phyloP scores from a whole-genome alignment of 1,140 invertebrate species.

The Drosophila santomea region DNA sequence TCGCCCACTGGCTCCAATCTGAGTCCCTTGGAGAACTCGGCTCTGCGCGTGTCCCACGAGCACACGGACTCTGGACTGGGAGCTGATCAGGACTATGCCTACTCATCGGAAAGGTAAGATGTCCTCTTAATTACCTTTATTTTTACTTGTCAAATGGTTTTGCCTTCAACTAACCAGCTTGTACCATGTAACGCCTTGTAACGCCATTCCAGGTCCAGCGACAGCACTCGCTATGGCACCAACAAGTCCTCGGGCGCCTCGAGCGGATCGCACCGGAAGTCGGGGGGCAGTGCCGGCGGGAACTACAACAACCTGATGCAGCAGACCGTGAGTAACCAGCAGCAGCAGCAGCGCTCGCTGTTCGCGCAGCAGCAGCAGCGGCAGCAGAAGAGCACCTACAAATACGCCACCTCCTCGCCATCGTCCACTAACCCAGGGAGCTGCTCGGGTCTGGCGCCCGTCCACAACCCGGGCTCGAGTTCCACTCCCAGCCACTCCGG shows the following conservation, averaged over 20 bases:
- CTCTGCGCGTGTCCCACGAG: conserved; percentile 87
- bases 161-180: not conserved
- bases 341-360: conserved; percentile 75
- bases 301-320: conserved; percentile 83
- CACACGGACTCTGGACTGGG: conserved; percentile 89
- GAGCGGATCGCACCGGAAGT: conserved; percentile 83
- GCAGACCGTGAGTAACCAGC: conserved; percentile 85
- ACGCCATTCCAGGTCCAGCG: conserved; percentile 69
- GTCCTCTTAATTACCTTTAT: too few species aligned
- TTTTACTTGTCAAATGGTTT: not conserved
- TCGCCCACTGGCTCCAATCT: conserved; percentile 83
- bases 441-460: conserved; percentile 63
- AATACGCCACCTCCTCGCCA: conserved; percentile 70
- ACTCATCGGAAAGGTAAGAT: conserved; percentile 87
- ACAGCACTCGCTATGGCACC: conserved; percentile 84
- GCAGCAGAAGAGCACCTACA: conserved; percentile 77
- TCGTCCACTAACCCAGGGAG: conserved; percentile 64
- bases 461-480: conserved; percentile 44
- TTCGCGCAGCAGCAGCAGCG: conserved; percentile 73
- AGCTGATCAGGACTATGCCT: conserved; percentile 89
- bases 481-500: conserved; percentile 2
- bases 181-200: not conserved
- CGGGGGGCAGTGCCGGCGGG: conserved; percentile 59
- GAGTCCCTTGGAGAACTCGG: conserved; percentile 84
- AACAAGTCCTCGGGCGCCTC: conserved; percentile 84